Conservation (phyloP, 1,140 invertebrate genomes). For the Drosophila guanche region DNA sequence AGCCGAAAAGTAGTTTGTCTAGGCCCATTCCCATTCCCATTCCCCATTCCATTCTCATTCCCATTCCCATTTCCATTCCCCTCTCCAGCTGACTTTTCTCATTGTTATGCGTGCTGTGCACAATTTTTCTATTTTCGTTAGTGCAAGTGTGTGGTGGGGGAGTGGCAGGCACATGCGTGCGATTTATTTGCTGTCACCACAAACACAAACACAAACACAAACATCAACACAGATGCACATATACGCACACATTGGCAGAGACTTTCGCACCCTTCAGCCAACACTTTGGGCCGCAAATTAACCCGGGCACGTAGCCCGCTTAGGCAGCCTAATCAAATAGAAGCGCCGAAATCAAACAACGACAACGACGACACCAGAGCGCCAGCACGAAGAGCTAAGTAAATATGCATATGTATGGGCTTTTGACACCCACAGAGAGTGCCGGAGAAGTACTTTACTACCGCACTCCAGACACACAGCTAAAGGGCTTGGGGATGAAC, state of each 20-base stretch:
- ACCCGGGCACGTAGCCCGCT: constrained; percentile 74
- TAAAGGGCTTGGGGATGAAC: not conserved
- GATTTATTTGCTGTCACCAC: constrained; percentile 70
- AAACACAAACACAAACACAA: constrained; percentile 45
- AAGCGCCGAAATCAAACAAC: constrained; percentile 76
- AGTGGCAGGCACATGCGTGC: constrained; percentile 58
- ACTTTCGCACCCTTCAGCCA: constrained; percentile 43
- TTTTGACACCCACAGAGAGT: constrained; percentile 41
- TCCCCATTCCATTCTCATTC: no score
- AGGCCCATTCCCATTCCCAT: constrained; percentile 30
- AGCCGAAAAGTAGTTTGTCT: constrained; percentile 57
- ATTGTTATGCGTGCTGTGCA: constrained; percentile 74
- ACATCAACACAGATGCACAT: constrained; percentile 21
- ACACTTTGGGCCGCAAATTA: constrained; percentile 64
- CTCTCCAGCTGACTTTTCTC: constrained; percentile 19
- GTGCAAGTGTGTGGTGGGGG: constrained; percentile 44
- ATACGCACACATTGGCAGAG: constrained; percentile 22
- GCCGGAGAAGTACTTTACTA: not conserved
- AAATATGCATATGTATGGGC: constrained; percentile 38
- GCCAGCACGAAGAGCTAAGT: constrained; percentile 43
- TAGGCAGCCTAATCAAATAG: constrained; percentile 77
- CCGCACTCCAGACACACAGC: not conserved
- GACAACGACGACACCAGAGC: constrained; percentile 22
- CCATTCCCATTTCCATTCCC: constrained; percentile 38
- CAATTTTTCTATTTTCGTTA: constrained; percentile 50